These are phyloP conservation scores for Diplazon laetatorius DNA, from an alignment of 2,888 invertebrate species.

Conservation along the genomic window DNA sequence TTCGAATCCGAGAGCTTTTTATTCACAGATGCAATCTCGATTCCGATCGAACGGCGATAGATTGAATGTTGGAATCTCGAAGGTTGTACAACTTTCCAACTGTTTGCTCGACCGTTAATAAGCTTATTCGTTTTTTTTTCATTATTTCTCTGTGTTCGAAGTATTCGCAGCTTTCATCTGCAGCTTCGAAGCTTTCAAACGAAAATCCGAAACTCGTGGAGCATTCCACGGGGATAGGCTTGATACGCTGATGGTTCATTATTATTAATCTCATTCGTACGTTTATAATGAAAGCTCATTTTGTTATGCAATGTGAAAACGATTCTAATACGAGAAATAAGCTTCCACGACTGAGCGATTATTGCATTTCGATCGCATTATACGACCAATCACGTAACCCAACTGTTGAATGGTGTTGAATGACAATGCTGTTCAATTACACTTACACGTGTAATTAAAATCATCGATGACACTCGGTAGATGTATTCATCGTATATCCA, in stretches of 20 bases:
- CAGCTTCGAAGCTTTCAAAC: neutral
- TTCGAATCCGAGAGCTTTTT: neutral
- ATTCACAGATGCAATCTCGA: neutral
- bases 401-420: neutral
- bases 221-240: too few relatives aligned
- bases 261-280: neutral
- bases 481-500: too few relatives aligned
- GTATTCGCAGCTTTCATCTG: neutral
- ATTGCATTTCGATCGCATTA: neutral
- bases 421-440: too few relatives aligned
- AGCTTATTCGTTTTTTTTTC: neutral
- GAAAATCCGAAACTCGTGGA: neutral
- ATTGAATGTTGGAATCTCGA: conserved; percentile 5
- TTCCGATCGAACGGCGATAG: neutral
- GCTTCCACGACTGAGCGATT: neutral
- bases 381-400: neutral
- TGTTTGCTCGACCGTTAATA: conserved; percentile 12
- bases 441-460: too few relatives aligned
- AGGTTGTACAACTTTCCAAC: neutral
- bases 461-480: too few relatives aligned
- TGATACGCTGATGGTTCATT: neutral
- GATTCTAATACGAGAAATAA: neutral
- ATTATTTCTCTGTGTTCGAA: neutral
- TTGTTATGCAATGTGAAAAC: neutral
- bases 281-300: too few relatives aligned